Evolutionary conservation across 2,888 invertebrate genomes (phyloP).

Genomic region (Penaeus monodon): DNA sequence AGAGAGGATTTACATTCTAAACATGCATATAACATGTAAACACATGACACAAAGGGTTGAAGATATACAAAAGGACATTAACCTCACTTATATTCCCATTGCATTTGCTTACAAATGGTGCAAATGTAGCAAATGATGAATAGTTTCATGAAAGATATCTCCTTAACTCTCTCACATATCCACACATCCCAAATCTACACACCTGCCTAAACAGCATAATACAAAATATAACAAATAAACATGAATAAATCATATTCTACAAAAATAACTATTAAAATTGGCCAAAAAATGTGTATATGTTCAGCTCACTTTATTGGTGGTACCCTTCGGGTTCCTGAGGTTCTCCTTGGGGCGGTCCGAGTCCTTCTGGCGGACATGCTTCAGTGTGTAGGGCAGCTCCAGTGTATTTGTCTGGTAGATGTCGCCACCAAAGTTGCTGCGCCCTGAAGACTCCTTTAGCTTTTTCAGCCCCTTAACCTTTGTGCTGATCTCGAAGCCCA

Average conservation of each 20-base stretch:
- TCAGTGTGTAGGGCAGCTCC: conserved; percentile 69
- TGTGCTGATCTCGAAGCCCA: conserved; percentile 56
- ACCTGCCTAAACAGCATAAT: no score
- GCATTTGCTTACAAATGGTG: no score
- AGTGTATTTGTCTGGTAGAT: conserved; percentile 65
- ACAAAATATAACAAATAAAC: no score
- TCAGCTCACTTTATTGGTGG: conserved; percentile 64
- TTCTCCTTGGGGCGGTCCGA: conserved; percentile 65
- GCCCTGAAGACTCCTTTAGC: conserved; percentile 29
- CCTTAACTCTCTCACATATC: no score
- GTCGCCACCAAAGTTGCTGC: conserved; percentile 33
- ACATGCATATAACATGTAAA: no score
- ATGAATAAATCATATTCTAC: neutral
- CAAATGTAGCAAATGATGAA: no score
- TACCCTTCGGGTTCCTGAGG: conserved; percentile 56
- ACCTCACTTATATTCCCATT: no score
- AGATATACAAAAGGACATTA: no score
- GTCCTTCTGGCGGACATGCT: conserved; percentile 63
- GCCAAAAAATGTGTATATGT: neutral
- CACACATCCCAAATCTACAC: no score
- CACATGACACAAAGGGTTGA: neutral
- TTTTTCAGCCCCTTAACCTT: conserved; percentile 56
- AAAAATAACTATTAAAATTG: neutral
- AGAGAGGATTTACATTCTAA: no score
- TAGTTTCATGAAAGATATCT: no score